Evolutionary conservation across 1,140 invertebrate genomes (phyloP), one percentile per base, ranked within the genome.

Genomic region (Oppia nitens): DNA sequence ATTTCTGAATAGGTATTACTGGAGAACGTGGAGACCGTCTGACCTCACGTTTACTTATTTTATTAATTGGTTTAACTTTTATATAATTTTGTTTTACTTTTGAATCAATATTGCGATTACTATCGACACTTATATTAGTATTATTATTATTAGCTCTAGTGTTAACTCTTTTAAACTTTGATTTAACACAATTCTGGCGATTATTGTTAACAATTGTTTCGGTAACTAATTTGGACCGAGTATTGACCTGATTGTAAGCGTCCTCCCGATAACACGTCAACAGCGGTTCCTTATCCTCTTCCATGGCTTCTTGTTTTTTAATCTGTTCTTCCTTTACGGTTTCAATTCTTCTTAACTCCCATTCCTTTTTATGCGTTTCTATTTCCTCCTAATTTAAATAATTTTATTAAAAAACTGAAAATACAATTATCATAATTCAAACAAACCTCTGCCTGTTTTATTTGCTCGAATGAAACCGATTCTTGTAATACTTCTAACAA

Each of bases 291-390:
- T 81, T 78, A 60, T 81, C 45, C 21, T 51, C 28, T 3, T 27
- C 32, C 21, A 57, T 12, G 32, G 55, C 21, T 47, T 55, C 60
- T 64, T 76, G 72, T 17, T 9, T 40, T 40, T 40, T 6, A 9
- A 9, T 6, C 58, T 76, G 75, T 58, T 77, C 75, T 63, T 78
- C 72, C 63, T 75, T 75, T 51, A 76, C 57, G 3, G 71, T 70
- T 54, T 84, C 81, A 60, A 88, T 73, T 1, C 89, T 80, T 67
- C 85, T 84, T 56, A 85, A 71, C 70, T 96, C 91, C 92, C 93
- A 97, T 68, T 95, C 89, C 64, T 83, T 83, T 72, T 94, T 93
- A 71, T 88, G 81, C 62, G 85, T 79, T 67, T 91, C 87, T 60
- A 93, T 82, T 71, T 95, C 85, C 20, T 74, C 73, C 73, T 76